Conservation (phyloP, 2,888 invertebrate genomes). For the Mesorhabditis sp. region DNA sequence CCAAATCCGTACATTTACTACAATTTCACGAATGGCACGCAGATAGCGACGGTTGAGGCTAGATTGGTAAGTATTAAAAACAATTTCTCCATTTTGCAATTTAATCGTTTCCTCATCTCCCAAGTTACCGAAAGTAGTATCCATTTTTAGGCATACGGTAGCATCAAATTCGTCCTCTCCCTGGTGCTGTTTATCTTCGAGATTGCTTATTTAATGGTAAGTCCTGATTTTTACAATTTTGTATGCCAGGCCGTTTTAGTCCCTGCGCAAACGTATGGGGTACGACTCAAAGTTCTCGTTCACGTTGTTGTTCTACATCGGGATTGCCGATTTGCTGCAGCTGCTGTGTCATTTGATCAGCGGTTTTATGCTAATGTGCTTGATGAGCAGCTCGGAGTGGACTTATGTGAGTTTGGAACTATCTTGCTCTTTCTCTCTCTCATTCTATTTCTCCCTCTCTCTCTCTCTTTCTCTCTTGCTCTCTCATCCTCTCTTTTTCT, state of each 20-base stretch:
- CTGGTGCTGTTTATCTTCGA: not conserved
- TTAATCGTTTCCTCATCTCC: not conserved
- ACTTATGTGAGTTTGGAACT: slow-evolving; percentile 4
- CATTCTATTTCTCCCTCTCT: too few relatives aligned
- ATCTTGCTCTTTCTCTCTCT: too few relatives aligned
- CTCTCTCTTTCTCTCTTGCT: too few relatives aligned
- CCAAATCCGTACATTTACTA: slow-evolving; percentile 1
- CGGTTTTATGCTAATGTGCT: not conserved
- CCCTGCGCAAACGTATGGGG: not conserved
- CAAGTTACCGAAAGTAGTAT: too few relatives aligned
- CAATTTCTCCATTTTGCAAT: not conserved
- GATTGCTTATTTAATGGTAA: not conserved
- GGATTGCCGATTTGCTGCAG: not conserved
- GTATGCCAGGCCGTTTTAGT: not conserved
- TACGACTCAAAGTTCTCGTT: not conserved
- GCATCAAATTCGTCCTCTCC: not conserved
- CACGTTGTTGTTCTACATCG: not conserved
- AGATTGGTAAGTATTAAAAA: not conserved
- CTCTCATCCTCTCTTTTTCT: too few relatives aligned
- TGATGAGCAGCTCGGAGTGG: slow-evolving; percentile 5
- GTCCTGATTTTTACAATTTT: not conserved
- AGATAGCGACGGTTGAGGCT: not conserved
- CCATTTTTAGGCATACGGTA: not conserved
- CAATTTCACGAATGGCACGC: not conserved
- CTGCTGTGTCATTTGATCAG: not conserved